These are phyloP conservation scores for Lasioglossum vierecki DNA, from an alignment of 2,888 invertebrate genomes.

Conservation along the genomic window DNA sequence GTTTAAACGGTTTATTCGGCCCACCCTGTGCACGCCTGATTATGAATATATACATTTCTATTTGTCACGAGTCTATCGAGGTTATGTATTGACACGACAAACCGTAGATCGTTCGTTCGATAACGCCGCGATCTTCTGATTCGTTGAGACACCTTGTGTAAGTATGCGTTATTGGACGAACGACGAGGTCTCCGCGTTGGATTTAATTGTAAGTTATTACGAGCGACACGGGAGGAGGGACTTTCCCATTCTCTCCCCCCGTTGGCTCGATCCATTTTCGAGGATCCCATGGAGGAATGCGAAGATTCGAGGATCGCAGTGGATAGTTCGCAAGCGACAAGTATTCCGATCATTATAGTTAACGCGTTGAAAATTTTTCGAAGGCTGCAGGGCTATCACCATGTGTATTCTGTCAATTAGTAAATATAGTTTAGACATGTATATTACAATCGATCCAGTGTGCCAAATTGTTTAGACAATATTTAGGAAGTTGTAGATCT, in stretches of 20 bases:
- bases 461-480: not conserved
- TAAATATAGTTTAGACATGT: not conserved
- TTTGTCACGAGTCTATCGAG: constrained; percentile 39
- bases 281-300: not conserved
- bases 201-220: not conserved
- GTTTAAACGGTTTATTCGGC: not conserved
- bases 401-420: not conserved
- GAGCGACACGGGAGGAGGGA: constrained; percentile 50
- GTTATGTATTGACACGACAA: constrained; percentile 23
- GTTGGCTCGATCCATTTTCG: constrained; percentile 48
- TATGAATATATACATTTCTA: constrained; percentile 59
- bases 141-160: too few relatives aligned
- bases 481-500: not conserved
- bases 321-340: not conserved
- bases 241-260: constrained; percentile 32
- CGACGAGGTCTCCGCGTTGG: constrained; percentile 20
- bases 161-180: constrained; percentile 39
- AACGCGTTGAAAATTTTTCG: not conserved
- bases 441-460: not conserved
- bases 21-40: constrained; percentile 35
- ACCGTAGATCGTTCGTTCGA: constrained; percentile 46
- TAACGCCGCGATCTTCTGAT: not conserved
- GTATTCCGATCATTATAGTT: not conserved
- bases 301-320: not conserved
- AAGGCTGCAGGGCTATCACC: not conserved